Evolutionary conservation across 2,113 vertebrate genomes (phyloP), one percentile per base, ranked within the genome.

Genomic region (Athene cunicularia): DNA sequence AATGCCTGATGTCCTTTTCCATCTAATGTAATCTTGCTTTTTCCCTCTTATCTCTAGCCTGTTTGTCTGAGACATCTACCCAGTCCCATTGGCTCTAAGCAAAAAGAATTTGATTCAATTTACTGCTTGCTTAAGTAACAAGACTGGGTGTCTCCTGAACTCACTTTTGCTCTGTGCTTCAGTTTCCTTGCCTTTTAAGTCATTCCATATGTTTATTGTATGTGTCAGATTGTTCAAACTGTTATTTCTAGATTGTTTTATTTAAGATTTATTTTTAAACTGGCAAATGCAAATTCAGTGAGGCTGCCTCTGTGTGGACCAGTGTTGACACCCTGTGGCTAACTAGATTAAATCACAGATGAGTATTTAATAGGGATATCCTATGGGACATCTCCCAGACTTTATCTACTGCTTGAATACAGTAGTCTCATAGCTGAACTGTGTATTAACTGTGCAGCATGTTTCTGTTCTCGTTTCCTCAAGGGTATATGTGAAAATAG

Each of bases 241-340:
- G 47, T 98, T 95, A 90, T 97, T 97, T 95, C 84, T 94, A 90
- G 89, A 89, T 96, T 98, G 93, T 90, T 97, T 97, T 94, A 94
- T 96, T 88, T 93, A 81, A 97, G 93, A 77, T 56, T 96, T 97
- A 83, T 95, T 97, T 97, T 94, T 93, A 90, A 97, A 85, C 50
- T 11, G 18, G 74, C 90, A 81, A 80, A 68, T 83, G 95, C 72
- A 77, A 81, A 76, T 87, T 90, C 75, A 60, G 39, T 63, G 72
- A 93, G 28, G 30, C 41, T 90, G 77, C 76, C 72, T 95, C 79
- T 74, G 26, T 59, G 58, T 90, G 96, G 93, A 95, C 89, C 70
- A 58, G 79, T 62, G 89, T 93, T 88, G 93, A 96, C 73, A 95
- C 93, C 77, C 93, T 84, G 72, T 80, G 90, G 96, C 86, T 95